These are phyloP conservation scores for Lasiurus cinereus DNA, from an alignment of 2,113 vertebrate species.

Conservation along the genomic window DNA sequence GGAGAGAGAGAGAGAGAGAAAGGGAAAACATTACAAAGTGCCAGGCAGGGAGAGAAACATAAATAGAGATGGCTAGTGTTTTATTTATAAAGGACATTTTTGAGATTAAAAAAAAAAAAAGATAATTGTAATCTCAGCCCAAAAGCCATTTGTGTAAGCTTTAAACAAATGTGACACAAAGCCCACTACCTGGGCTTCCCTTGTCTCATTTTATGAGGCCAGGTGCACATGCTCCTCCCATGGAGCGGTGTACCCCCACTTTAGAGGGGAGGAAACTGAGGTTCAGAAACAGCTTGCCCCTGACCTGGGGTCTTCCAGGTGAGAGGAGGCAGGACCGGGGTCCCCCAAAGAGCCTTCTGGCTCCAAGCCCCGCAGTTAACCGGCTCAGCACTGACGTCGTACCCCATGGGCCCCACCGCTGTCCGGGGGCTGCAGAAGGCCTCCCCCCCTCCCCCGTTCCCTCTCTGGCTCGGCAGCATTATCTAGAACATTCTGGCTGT, in stretches of 20 bases:
- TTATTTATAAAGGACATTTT: slow-evolving; percentile 18
- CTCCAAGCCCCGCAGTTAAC: background rate
- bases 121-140: background rate
- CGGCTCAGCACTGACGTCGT: background rate
- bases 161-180: background rate
- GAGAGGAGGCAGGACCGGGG: background rate
- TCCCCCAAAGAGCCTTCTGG: background rate
- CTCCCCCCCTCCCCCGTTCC: background rate
- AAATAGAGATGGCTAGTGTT: slow-evolving; percentile 42
- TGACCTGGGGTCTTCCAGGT: background rate
- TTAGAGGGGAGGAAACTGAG: background rate
- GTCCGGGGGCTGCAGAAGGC: rapidly evolving
- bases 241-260: background rate
- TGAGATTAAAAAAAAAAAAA: slow-evolving; percentile 4
- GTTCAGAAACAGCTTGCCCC: background rate
- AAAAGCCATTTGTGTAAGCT: background rate
- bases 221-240: too few relatives aligned
- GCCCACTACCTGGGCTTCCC: too few relatives aligned
- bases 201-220: rapidly evolving
- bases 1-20: too few relatives aligned
- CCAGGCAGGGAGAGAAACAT: slow-evolving; percentile 31
- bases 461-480: background rate
- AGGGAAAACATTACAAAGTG: background rate
- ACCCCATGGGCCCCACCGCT: background rate
- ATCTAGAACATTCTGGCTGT: background rate